Evolutionary conservation across 2,888 invertebrate genomes (phyloP).

Genomic region (Unio pictorum): DNA sequence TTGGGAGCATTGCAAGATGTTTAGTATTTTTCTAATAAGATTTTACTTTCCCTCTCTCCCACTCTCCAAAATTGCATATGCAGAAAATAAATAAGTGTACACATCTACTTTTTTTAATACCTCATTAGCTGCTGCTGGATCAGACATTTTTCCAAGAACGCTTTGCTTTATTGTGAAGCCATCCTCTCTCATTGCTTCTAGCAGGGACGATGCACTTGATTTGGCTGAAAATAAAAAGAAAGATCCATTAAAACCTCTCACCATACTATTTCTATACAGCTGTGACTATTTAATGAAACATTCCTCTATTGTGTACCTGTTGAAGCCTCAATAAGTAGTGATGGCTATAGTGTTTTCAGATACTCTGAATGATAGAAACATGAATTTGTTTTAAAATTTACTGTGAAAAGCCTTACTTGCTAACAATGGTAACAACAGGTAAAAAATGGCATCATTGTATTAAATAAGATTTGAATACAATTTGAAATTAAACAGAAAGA

Average conservation of each 20-base stretch:
- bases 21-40: too few relatives aligned
- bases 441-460: too few relatives aligned
- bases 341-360: too few relatives aligned
- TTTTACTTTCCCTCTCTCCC: too few relatives aligned
- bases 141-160: slow-evolving; percentile 71
- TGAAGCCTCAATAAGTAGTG: too few relatives aligned
- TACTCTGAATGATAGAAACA: too few relatives aligned
- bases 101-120: slow-evolving; percentile 14
- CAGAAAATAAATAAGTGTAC: neutral
- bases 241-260: neutral
- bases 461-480: too few relatives aligned
- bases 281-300: neutral
- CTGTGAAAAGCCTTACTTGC: too few relatives aligned
- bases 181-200: slow-evolving; percentile 84
- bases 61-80: neutral
- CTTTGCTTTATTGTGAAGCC: slow-evolving; percentile 89
- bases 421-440: too few relatives aligned
- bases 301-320: neutral
- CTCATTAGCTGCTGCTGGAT: slow-evolving; percentile 71
- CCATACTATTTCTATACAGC: neutral
- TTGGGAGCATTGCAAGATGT: too few relatives aligned
- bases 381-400: too few relatives aligned
- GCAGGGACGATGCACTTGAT: slow-evolving; percentile 80
- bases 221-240: slow-evolving; percentile 46
- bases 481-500: too few relatives aligned